Conservation (phyloP, 2,113 vertebrate genomes). For the Chiloscyllium plagiosum region DNA sequence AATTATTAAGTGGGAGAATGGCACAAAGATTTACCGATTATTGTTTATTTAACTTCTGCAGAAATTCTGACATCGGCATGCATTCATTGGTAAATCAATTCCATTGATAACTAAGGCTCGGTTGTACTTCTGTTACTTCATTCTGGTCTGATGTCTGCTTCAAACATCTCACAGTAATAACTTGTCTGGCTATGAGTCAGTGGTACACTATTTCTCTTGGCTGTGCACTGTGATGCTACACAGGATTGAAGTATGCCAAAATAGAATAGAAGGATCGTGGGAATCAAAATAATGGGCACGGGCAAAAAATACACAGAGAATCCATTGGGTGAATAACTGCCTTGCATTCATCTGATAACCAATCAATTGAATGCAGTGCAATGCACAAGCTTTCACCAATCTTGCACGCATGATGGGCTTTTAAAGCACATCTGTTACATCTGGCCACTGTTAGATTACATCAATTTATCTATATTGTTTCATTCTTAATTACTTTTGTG, state of each 20-base stretch:
- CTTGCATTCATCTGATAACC: not conserved
- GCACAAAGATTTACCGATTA: not conserved
- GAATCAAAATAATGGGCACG: not conserved
- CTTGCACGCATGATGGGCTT: not conserved
- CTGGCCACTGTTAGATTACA: not conserved
- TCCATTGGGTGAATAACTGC: not conserved
- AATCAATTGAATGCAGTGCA: not conserved
- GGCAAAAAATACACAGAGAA: not conserved
- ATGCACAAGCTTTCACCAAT: not conserved
- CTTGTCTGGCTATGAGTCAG: not conserved
- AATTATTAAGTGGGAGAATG: not conserved
- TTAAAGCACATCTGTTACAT: not conserved
- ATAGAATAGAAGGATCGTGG: not conserved
- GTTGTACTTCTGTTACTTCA: not conserved
- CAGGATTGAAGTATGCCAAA: not conserved
- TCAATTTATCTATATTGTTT: not conserved
- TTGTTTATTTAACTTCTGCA: not conserved
- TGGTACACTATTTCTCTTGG: not conserved
- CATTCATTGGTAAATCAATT: not conserved
- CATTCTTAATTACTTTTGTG: not conserved
- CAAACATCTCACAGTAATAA: not conserved
- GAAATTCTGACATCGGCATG: not conserved
- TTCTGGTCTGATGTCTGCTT: not conserved
- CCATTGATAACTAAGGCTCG: not conserved
- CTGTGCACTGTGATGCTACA: not conserved